phyloP scores from a whole-genome alignment of 2,888 invertebrate genomes.

The Plebejus anna region DNA sequence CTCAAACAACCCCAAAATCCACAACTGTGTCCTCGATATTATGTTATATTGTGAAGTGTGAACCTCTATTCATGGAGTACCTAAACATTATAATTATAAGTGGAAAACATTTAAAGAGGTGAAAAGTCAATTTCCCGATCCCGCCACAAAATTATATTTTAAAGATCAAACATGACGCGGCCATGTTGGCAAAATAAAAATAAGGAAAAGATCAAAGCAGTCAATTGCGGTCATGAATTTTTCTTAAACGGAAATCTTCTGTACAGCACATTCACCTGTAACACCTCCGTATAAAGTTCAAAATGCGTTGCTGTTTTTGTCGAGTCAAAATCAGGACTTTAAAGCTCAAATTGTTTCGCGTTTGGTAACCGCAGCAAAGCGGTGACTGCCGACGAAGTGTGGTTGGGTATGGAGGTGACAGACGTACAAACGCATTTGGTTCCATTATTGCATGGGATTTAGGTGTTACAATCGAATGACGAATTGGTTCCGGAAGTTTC shows the following conservation, averaged over 20 bases:
- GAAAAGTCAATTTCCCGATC: conserved; percentile 5
- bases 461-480: too few species aligned
- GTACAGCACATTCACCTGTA: not conserved
- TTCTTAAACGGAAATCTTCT: not conserved
- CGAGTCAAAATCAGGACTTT: not conserved
- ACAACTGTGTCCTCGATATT: too few species aligned
- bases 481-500: too few species aligned
- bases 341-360: conserved; percentile 9
- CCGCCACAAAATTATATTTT: conserved; percentile 1
- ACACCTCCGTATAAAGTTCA: not conserved
- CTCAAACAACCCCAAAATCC: too few species aligned
- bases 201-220: conserved; percentile 12
- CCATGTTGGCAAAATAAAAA: conserved; percentile 9
- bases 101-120: not conserved
- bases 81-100: not conserved
- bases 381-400: not conserved
- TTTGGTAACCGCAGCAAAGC: conserved; percentile 8
- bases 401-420: not conserved
- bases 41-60: too few species aligned
- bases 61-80: too few species aligned
- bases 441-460: not conserved
- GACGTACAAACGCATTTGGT: not conserved
- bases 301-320: not conserved
- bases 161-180: conserved; percentile 1
- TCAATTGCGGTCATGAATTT: conserved; percentile 10